A percentile compares a stretch with the other conserved stretches of the same genome.
Evolutionary conservation across 2,797 vertebrate species (phyloP).

Genomic region (Platalea minor): DNA sequence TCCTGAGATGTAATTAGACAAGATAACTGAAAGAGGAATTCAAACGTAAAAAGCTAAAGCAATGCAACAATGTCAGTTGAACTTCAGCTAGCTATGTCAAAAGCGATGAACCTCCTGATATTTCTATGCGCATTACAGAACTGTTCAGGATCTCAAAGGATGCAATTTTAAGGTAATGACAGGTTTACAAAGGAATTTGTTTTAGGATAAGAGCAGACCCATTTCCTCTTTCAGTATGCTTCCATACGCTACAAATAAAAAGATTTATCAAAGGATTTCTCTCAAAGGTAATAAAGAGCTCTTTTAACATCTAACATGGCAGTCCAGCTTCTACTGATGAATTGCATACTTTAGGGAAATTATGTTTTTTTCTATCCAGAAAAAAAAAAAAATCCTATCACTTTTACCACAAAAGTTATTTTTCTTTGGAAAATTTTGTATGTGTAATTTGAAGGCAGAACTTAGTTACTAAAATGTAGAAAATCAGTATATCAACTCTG

Average conservation of each 20-base stretch:
- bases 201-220: not conserved
- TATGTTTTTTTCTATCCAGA: not conserved
- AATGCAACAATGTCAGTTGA: not conserved
- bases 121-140: not conserved
- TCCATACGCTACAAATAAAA: not conserved
- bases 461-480: not conserved
- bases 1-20: not conserved
- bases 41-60: not conserved
- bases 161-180: conserved; percentile 29
- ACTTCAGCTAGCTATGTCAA: not conserved
- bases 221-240: not conserved
- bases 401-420: not conserved
- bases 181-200: conserved; percentile 29
- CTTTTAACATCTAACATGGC: not conserved
- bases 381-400: not conserved
- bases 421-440: not conserved
- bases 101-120: not conserved
- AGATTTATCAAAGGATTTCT: not conserved
- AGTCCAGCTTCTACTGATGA: not conserved
- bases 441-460: not conserved
- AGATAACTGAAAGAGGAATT: not conserved
- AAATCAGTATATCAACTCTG: not conserved
- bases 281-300: not conserved
- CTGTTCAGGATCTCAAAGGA: not conserved
- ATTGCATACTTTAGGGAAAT: not conserved